phyloP scores from a whole-genome alignment of 64 coral and sea anemone genomes.

The Montipora capricornis region DNA sequence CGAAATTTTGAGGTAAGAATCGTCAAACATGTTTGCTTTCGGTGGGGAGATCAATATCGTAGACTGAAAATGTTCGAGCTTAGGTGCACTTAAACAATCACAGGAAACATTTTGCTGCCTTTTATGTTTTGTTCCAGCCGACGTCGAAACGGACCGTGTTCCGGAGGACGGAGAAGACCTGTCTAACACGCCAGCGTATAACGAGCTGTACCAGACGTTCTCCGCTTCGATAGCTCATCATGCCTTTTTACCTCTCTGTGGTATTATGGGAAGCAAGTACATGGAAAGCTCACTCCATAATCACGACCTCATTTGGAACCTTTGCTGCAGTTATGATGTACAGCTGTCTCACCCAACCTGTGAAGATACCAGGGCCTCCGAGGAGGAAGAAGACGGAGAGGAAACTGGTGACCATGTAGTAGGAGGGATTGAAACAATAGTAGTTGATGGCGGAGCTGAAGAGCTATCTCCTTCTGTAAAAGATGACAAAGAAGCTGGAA shows the following conservation, averaged over 20 bases:
- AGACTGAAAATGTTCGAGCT: no score
- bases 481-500: not conserved
- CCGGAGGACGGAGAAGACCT: conserved; percentile 62
- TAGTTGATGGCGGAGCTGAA: not conserved
- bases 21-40: no score
- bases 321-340: conserved; percentile 86
- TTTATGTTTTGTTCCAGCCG: not conserved
- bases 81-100: no score
- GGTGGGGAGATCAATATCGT: no score
- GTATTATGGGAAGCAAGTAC: conserved; percentile 92
- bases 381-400: conserved; percentile 32
- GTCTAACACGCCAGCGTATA: conserved; percentile 71
- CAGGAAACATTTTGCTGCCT: no score
- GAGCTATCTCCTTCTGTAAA: not conserved
- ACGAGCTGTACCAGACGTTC: conserved; percentile 91
- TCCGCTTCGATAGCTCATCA: conserved; percentile 87
- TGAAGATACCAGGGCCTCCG: conserved; percentile 30
- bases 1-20: no score
- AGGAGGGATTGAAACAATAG: not conserved
- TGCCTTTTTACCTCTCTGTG: conserved; percentile 85
- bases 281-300: conserved; percentile 80
- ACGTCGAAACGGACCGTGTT: not conserved
- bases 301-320: conserved; percentile 94
- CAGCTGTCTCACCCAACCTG: conserved; percentile 67
- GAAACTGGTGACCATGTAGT: conserved; percentile 8